phyloP scores from a whole-genome alignment of 2,797 vertebrate genomes.

The Picus viridis region DNA sequence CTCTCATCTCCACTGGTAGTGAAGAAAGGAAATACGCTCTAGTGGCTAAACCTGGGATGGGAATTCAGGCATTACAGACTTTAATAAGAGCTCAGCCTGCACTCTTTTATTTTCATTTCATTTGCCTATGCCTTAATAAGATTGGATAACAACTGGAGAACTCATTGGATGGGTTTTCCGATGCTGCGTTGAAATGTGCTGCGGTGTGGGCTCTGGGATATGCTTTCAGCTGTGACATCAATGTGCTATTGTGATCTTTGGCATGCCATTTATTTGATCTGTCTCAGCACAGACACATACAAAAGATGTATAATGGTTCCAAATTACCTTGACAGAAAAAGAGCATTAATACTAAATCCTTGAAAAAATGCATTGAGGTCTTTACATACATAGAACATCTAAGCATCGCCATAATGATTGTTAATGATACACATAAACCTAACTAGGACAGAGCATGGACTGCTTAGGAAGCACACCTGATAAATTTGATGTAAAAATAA shows the following conservation, averaged over 20 bases:
- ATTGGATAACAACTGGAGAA: not conserved
- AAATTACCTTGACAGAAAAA: not conserved
- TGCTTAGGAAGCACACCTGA: not conserved
- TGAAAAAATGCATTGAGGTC: not conserved
- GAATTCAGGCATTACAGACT: not conserved
- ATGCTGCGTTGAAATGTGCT: not conserved
- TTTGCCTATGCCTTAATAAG: not conserved
- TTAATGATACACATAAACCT: not conserved
- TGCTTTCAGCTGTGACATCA: not conserved
- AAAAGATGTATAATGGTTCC: not conserved
- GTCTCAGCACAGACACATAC: not conserved
- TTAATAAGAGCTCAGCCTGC: not conserved
- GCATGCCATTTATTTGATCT: not conserved
- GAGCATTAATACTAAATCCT: not conserved
- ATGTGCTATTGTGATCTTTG: not conserved
- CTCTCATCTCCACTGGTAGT: not conserved
- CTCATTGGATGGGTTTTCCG: not conserved
- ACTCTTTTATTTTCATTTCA: not conserved
- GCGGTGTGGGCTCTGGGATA: not conserved
- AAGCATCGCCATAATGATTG: not conserved
- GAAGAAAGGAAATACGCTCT: not conserved
- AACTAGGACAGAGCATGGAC: not conserved
- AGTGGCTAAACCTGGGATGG: not conserved
- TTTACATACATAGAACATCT: not conserved
- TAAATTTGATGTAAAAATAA: not conserved